phyloP scores from a whole-genome alignment of 2,888 invertebrate genomes.

The Brachylomia viminalis region DNA sequence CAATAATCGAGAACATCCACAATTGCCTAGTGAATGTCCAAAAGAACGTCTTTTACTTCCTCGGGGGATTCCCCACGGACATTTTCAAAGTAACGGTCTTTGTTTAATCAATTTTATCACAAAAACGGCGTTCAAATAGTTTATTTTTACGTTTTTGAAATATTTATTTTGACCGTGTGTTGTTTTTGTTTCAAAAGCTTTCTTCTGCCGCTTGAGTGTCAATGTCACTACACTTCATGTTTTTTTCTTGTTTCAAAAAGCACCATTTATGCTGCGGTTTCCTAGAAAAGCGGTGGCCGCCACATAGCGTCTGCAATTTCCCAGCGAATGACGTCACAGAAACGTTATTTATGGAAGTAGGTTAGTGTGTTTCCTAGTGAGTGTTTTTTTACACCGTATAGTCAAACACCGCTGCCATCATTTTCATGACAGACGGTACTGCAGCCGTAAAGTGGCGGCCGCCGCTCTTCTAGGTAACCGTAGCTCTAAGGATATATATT shows the following conservation, averaged over 20 bases:
- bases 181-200: slow-evolving; percentile 16
- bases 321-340: too few species aligned
- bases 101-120: slow-evolving; percentile 18
- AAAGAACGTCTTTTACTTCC: slow-evolving; percentile 30
- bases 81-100: slow-evolving; percentile 19
- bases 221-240: not conserved
- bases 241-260: not conserved
- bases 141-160: not conserved
- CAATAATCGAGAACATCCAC: slow-evolving; percentile 12
- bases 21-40: slow-evolving; percentile 11
- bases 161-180: not conserved
- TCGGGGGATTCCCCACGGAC: slow-evolving; percentile 26
- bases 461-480: too few species aligned
- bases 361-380: too few species aligned
- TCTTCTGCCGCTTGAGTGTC: not conserved
- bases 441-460: too few species aligned
- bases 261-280: too few species aligned
- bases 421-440: too few species aligned
- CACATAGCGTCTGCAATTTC: too few species aligned
- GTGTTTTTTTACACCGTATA: too few species aligned
- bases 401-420: too few species aligned
- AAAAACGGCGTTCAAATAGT: slow-evolving; percentile 28
- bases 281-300: too few species aligned
- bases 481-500: too few species aligned
- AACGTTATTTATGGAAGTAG: not conserved